These are phyloP conservation scores for Lasioglossum albipes DNA, from an alignment of 1,140 invertebrate genomes.

Conservation along the genomic window DNA sequence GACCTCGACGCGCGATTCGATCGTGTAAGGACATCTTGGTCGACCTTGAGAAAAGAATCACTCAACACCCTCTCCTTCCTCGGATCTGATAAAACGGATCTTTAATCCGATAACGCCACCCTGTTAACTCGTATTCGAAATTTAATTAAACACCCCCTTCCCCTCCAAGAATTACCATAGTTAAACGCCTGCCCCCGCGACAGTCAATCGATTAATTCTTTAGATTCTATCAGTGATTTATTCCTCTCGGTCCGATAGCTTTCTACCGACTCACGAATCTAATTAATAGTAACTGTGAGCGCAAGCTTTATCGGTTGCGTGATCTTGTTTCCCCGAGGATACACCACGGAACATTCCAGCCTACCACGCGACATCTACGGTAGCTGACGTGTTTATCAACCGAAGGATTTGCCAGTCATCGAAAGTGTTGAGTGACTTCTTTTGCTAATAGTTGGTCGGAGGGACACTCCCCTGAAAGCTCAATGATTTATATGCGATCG, in stretches of 20 bases:
- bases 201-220: constrained; percentile 25
- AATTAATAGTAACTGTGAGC: constrained; percentile 45
- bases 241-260: constrained; percentile 24
- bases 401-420: constrained; percentile 31
- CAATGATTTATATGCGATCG: too few species aligned
- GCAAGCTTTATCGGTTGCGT: constrained; percentile 13
- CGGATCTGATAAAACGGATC: background rate
- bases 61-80: background rate
- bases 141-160: constrained; percentile 9
- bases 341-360: background rate
- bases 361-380: constrained; percentile 22
- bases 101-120: background rate
- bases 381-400: constrained; percentile 33
- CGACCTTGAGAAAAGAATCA: background rate
- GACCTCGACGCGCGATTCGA: too few species aligned
- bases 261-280: constrained; percentile 45
- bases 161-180: background rate
- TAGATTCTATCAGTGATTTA: constrained; percentile 41
- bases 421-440: constrained; percentile 16
- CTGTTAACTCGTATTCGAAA: background rate
- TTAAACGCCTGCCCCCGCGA: background rate
- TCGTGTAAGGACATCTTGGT: too few species aligned
- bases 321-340: constrained; percentile 22
- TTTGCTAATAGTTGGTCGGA: background rate
- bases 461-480: background rate